Evolutionary conservation across 2,888 invertebrate species (phyloP).

Genomic region (Asteroscopus sphinx): DNA sequence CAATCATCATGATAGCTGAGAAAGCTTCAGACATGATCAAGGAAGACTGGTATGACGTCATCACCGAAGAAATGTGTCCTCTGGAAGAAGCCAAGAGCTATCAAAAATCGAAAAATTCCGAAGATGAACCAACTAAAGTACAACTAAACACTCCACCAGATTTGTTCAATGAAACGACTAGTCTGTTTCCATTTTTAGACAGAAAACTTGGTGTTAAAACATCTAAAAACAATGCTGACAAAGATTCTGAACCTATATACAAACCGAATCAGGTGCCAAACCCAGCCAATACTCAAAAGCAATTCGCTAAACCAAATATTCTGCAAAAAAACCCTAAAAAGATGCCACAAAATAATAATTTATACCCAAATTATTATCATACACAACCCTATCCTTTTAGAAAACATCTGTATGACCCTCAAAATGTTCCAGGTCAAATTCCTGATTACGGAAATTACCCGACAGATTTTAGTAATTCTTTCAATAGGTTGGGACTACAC

Average conservation of each 20-base stretch:
- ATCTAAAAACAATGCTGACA: not conserved
- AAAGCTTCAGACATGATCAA: slow-evolving; percentile 95
- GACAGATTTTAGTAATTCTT: slow-evolving; percentile 2
- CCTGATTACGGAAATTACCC: slow-evolving; percentile 14
- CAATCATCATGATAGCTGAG: slow-evolving; percentile 95
- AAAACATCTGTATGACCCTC: slow-evolving; percentile 14
- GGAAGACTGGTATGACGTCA: slow-evolving; percentile 90
- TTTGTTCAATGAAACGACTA: slow-evolving; percentile 76
- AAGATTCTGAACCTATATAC: not conserved
- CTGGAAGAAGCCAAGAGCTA: slow-evolving; percentile 35
- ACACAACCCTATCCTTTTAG: slow-evolving; percentile 25
- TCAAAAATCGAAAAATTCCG: slow-evolving; percentile 54
- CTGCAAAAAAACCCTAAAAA: slow-evolving; percentile 32
- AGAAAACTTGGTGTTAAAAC: slow-evolving; percentile 7
- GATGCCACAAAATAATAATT: slow-evolving; percentile 9
- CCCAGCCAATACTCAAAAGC: slow-evolving; percentile 2
- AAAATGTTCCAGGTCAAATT: slow-evolving; percentile 9
- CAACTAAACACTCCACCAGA: slow-evolving; percentile 55
- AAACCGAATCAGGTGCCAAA: slow-evolving; percentile 3
- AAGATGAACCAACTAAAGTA: slow-evolving; percentile 56
- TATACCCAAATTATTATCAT: slow-evolving; percentile 32
- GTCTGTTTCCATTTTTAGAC: slow-evolving; percentile 70
- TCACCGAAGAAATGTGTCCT: slow-evolving; percentile 58
- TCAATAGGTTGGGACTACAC: slow-evolving; percentile 16
- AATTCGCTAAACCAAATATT: no score